Evolutionary conservation across 2,797 vertebrate species (phyloP).

Genomic region (Poeciliopsis paucimaculata): DNA sequence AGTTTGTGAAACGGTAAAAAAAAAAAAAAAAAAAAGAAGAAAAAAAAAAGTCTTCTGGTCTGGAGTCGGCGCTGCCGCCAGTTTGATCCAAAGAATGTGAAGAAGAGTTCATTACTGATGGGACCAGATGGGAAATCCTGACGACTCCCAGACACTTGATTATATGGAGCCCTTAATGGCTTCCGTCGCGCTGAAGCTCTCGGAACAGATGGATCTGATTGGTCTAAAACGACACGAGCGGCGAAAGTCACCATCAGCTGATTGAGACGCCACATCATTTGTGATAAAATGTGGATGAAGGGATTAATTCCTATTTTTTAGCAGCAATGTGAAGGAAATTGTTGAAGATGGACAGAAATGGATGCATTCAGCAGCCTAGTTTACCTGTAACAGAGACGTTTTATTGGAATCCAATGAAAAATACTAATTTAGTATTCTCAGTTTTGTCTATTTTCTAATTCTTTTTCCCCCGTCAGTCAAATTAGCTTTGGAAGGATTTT

Average conservation of each 20-base stretch:
- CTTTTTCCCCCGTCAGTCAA: too few relatives aligned
- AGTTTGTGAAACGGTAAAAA: constrained; percentile 11
- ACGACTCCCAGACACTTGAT: constrained; percentile 42
- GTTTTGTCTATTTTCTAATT: too few relatives aligned
- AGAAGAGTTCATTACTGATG: constrained; percentile 30
- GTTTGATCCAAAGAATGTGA: constrained; percentile 34
- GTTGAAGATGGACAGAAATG: too few relatives aligned
- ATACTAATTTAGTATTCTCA: too few relatives aligned
- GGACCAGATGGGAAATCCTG: constrained; percentile 42
- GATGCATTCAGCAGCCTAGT: too few relatives aligned
- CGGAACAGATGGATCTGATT: constrained; percentile 39
- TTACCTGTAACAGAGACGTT: too few relatives aligned
- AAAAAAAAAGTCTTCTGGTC: constrained; percentile 9
- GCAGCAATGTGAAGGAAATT: too few relatives aligned
- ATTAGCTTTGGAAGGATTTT: too few relatives aligned
- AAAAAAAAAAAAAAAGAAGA: constrained; percentile 4
- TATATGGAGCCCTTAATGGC: constrained; percentile 34
- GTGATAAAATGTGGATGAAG: too few relatives aligned
- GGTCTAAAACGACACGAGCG: constrained; percentile 40
- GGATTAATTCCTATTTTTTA: too few relatives aligned
- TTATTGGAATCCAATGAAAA: too few relatives aligned
- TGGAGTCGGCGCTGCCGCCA: constrained; percentile 14
- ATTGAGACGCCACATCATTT: constrained; percentile 16
- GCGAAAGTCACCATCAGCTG: constrained; percentile 46
- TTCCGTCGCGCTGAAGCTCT: neutral